Evolutionary conservation across 2,797 vertebrate genomes (phyloP).

Genomic region (Hypotaenidia okinawae): DNA sequence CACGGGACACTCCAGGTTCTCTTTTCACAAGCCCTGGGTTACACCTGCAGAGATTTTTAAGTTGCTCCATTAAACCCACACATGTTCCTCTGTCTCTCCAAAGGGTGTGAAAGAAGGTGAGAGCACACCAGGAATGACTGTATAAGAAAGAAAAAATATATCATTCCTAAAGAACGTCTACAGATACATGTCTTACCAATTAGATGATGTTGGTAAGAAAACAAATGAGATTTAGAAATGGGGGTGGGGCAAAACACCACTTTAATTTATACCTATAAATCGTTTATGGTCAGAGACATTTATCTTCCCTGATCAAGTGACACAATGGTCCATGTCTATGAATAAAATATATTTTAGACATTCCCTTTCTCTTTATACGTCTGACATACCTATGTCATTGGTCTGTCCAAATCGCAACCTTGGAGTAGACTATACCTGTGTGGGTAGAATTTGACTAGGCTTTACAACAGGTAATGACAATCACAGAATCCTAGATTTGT

Average conservation of each 20-base stretch:
- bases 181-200: neutral
- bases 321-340: neutral
- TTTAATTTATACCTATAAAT: neutral
- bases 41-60: neutral
- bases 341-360: constrained; percentile 25
- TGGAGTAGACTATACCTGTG: neutral
- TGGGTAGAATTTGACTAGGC: neutral
- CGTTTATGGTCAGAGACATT: neutral
- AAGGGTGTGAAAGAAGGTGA: neutral
- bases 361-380: constrained; percentile 34
- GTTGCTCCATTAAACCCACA: neutral
- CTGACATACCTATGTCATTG: constrained; percentile 3
- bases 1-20: neutral
- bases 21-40: neutral
- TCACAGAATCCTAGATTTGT: too few relatives aligned
- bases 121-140: neutral
- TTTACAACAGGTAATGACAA: neutral
- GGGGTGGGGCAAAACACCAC: neutral
- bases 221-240: neutral
- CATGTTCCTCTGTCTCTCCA: neutral
- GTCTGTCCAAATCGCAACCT: constrained; percentile 26
- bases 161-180: neutral
- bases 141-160: neutral
- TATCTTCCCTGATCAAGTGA: neutral
- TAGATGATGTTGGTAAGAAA: neutral